Evolutionary conservation across 2,888 invertebrate genomes (phyloP).

Genomic region (Morpho deidamia): DNA sequence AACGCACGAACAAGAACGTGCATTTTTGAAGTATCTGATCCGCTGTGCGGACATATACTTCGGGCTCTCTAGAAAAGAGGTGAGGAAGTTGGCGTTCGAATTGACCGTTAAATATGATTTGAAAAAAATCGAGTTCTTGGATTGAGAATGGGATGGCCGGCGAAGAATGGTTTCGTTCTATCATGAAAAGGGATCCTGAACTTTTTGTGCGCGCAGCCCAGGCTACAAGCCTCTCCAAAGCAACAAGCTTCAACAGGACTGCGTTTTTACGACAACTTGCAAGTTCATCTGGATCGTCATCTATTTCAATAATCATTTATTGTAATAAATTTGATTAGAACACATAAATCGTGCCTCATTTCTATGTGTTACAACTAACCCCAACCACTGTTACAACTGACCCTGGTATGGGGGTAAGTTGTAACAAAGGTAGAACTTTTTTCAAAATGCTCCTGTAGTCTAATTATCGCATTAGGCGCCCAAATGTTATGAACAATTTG

Average conservation of each 20-base stretch:
- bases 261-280: too few relatives aligned
- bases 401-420: slow-evolving; percentile 7
- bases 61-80: slow-evolving; percentile 13
- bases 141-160: neutral
- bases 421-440: too few relatives aligned
- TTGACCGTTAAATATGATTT: slow-evolving; percentile 13
- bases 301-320: too few relatives aligned
- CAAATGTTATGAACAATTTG: neutral
- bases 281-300: too few relatives aligned
- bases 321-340: too few relatives aligned
- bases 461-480: neutral
- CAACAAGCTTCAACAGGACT: too few relatives aligned
- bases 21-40: slow-evolving; percentile 12
- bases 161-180: neutral
- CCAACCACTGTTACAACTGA: slow-evolving; percentile 7
- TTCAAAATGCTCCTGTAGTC: neutral
- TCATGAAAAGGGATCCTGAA: neutral
- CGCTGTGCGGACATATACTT: slow-evolving; percentile 19
- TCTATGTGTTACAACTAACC: slow-evolving; percentile 3
- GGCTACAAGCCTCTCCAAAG: neutral
- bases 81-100: slow-evolving; percentile 15
- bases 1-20: slow-evolving; percentile 11
- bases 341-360: neutral
- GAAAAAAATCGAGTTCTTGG: neutral
- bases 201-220: neutral